A percentile compares a stretch with the other conserved stretches of the same genome.
Evolutionary conservation across 2,888 invertebrate species (phyloP).

Genomic region (Strigamia crassipes): DNA sequence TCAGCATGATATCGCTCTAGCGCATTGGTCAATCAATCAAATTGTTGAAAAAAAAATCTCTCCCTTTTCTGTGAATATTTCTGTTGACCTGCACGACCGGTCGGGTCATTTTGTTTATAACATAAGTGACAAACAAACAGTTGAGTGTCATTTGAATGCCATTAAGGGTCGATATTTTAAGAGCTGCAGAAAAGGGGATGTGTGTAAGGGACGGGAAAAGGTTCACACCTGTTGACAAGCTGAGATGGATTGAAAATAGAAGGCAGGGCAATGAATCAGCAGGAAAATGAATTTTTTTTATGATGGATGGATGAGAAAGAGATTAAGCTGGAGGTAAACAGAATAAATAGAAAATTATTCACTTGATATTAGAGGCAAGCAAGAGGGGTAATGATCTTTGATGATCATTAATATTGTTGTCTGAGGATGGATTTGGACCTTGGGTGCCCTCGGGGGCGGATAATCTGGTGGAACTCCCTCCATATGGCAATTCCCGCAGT

Average conservation of each 20-base stretch:
- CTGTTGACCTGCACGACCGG: background rate
- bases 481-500: slow-evolving; percentile 36
- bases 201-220: background rate
- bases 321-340: slow-evolving; percentile 38
- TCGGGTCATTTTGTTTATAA: background rate
- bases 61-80: background rate
- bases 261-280: slow-evolving; percentile 32
- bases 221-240: slow-evolving; percentile 34
- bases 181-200: background rate
- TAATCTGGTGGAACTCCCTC: slow-evolving; percentile 41
- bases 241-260: slow-evolving; percentile 33
- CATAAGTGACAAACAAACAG: background rate
- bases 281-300: slow-evolving; percentile 17
- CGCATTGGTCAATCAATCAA: background rate
- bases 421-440: slow-evolving; percentile 35
- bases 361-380: slow-evolving; percentile 32
- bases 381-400: slow-evolving; percentile 36
- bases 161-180: background rate
- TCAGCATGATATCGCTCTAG: background rate
- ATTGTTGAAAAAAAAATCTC: background rate
- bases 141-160: background rate
- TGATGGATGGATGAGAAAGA: slow-evolving; percentile 40
- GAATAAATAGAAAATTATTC: slow-evolving; percentile 42
- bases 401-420: slow-evolving; percentile 40
- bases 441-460: slow-evolving; percentile 36